These are phyloP conservation scores for Aleiodes sp. DNA, from an alignment of 1,140 invertebrate genomes.

Conservation along the genomic window DNA sequence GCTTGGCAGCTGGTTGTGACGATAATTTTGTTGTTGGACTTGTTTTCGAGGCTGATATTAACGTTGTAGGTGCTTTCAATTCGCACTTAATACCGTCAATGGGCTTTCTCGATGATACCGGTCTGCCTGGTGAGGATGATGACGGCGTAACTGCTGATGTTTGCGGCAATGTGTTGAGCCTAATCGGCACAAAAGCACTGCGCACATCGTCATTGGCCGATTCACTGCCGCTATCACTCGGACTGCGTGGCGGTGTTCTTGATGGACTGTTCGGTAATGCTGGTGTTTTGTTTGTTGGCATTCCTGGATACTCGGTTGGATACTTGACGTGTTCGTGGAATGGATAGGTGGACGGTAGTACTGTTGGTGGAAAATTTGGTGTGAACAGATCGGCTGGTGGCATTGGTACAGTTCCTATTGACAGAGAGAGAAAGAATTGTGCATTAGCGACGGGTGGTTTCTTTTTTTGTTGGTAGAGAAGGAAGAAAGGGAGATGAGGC, in stretches of 20 bases:
- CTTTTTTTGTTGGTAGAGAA: background rate
- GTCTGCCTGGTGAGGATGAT: conserved; percentile 70
- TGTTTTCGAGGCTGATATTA: conserved; percentile 65
- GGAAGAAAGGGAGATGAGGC: background rate
- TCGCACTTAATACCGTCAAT: conserved; percentile 61
- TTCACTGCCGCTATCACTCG: conserved; percentile 64
- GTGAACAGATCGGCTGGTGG: conserved; percentile 54
- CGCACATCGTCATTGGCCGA: conserved; percentile 73
- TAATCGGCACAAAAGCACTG: conserved; percentile 75
- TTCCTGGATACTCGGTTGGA: conserved; percentile 46
- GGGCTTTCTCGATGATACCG: conserved; percentile 39
- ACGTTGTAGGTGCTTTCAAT: conserved; percentile 70
- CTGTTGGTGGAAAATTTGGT: conserved; percentile 50
- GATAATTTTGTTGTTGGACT: conserved; percentile 70
- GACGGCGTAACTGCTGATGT: conserved; percentile 55
- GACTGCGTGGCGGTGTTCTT: conserved; percentile 53
- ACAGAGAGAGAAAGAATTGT: conserved; percentile 34
- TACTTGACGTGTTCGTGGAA: conserved; percentile 54
- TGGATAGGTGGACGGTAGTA: conserved; percentile 51
- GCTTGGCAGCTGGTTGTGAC: conserved; percentile 68
- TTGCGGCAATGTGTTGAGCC: conserved; percentile 52
- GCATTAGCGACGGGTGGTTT: conserved; percentile 34
- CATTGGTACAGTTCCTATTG: conserved; percentile 57
- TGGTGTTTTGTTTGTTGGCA: conserved; percentile 45
- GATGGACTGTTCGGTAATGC: conserved; percentile 44